Conservation (phyloP, 92 coral and sea anemone genomes). For the Zoanthus solanderi region DNA sequence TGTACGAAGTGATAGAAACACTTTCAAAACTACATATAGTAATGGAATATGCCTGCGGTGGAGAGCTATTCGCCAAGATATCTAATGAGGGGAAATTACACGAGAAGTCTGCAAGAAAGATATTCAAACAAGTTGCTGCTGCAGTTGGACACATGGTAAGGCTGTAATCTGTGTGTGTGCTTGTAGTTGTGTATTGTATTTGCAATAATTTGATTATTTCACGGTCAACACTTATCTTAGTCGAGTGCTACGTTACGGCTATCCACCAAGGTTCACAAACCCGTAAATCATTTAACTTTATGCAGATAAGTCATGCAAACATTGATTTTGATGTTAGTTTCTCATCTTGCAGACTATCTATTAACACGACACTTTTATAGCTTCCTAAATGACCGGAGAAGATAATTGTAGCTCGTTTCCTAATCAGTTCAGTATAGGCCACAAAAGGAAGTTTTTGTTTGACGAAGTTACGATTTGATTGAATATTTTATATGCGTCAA, state of each 20-base stretch:
- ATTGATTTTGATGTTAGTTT: neutral
- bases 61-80: slow-evolving; percentile 96
- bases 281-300: neutral
- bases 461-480: neutral
- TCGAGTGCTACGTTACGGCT: neutral
- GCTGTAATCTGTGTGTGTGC: neutral
- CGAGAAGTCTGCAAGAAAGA: slow-evolving; percentile 84
- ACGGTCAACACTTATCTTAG: neutral
- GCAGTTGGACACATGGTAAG: slow-evolving; percentile 99
- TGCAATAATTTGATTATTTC: slow-evolving; percentile 20
- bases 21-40: slow-evolving; percentile 92
- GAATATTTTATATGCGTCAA: slow-evolving; percentile 20
- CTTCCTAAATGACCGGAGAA: neutral
- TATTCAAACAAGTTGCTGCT: slow-evolving; percentile 88
- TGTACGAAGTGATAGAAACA: slow-evolving; percentile 97
- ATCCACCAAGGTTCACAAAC: neutral
- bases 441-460: neutral
- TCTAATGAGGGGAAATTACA: slow-evolving; percentile 95
- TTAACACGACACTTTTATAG: neutral
- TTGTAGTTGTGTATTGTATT: neutral
- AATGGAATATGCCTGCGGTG: slow-evolving; percentile 98
- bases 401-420: neutral
- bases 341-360: neutral
- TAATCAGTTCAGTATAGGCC: neutral
- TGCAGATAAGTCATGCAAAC: neutral